phyloP scores from a whole-genome alignment of 92 coral and sea anemone species.

The Phenganax stokvisi region DNA sequence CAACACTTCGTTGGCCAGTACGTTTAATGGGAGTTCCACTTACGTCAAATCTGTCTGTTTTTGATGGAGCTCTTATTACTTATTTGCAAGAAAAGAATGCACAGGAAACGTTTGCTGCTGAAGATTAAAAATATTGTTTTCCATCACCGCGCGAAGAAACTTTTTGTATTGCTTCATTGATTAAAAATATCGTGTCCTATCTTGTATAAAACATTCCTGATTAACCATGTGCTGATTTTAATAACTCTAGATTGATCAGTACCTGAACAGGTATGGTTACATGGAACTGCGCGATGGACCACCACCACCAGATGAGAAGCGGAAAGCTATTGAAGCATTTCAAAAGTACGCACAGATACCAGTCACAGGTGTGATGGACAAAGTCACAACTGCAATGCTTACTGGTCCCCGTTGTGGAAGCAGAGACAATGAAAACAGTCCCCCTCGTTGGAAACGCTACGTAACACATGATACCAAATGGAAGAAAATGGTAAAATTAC shows the following conservation, averaged over 20 bases:
- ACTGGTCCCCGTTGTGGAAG: conserved; percentile 55
- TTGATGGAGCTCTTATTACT: no score
- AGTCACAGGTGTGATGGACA: conserved; percentile 54
- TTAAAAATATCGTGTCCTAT: not conserved
- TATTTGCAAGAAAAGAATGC: no score
- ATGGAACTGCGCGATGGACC: conserved; percentile 4
- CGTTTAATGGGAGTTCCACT: no score
- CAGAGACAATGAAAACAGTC: conserved; percentile 37
- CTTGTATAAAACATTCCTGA: not conserved
- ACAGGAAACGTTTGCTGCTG: no score
- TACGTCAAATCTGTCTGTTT: no score
- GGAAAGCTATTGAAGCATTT: conserved; percentile 46
- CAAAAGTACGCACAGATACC: conserved; percentile 49
- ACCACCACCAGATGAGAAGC: conserved; percentile 25
- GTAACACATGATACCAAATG: conserved; percentile 19
- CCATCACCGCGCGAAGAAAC: not conserved
- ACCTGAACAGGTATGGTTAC: conserved; percentile 20
- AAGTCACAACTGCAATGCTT: conserved; percentile 45
- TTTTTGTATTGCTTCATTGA: not conserved
- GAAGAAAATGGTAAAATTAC: conserved; percentile 29
- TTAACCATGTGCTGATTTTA: not conserved
- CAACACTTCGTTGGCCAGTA: no score
- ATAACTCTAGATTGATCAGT: not conserved
- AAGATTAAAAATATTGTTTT: no score
- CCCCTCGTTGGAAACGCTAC: conserved; percentile 9